phyloP scores from a whole-genome alignment of 2,888 invertebrate species.

The Chrysodeixis includens region DNA sequence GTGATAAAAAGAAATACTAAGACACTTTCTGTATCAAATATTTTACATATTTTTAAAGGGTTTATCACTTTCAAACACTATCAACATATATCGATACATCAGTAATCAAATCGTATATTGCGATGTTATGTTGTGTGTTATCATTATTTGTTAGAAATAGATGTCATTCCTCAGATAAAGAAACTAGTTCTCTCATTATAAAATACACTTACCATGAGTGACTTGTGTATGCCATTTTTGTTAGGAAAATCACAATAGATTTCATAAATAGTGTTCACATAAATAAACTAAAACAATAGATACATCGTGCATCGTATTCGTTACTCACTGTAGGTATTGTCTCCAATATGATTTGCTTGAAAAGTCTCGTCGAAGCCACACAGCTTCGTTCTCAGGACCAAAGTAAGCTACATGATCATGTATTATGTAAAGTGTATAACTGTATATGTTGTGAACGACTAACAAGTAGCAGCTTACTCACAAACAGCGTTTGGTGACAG shows the following conservation, averaged over 20 bases:
- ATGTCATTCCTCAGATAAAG: constrained; percentile 10
- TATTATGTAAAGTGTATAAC: constrained; percentile 59
- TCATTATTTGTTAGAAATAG: constrained; percentile 22
- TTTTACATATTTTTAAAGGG: constrained; percentile 17
- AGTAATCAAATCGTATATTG: constrained; percentile 27
- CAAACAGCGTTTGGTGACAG: constrained; percentile 77
- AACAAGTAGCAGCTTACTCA: constrained; percentile 85
- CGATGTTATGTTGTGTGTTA: constrained; percentile 20
- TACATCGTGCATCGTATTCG: constrained; percentile 34
- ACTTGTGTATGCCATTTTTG: neutral
- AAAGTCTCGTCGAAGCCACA: constrained; percentile 56
- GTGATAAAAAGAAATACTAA: neutral
- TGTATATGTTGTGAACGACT: constrained; percentile 78
- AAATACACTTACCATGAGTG: constrained; percentile 17
- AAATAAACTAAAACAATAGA: constrained; percentile 23
- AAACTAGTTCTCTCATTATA: constrained; percentile 12
- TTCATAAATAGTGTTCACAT: constrained; percentile 7
- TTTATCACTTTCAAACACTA: constrained; percentile 24
- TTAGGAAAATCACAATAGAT: constrained; percentile 7
- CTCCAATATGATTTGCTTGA: constrained; percentile 46
- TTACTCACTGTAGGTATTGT: constrained; percentile 40
- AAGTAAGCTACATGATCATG: constrained; percentile 76
- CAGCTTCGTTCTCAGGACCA: constrained; percentile 67
- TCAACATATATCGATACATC: constrained; percentile 31
- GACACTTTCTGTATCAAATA: neutral